Evolutionary conservation across 2,888 invertebrate species (phyloP), one percentile per base, ranked within the genome.

Genomic region (Lypha dubia): DNA sequence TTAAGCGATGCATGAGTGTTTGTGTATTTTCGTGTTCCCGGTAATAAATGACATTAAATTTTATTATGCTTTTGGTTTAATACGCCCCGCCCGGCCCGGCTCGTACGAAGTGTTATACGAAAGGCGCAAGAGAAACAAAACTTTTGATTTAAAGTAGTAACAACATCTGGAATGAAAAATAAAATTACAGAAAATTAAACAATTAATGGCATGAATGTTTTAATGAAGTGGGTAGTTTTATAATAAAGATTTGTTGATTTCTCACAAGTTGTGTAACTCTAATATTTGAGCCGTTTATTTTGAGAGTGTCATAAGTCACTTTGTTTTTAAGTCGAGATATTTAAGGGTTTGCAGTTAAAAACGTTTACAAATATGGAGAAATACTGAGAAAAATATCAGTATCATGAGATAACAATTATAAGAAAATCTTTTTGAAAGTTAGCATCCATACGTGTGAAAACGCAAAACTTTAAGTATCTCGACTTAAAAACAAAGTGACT

Each of bases 31-130:
- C 41, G 32, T 3, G 56, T 51, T 70, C 68, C 15, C 62, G 74
- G 44, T 75, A 75, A 75, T 68, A 70, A 81, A 81, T 49, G 70
- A 49, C 75, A 76, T 70, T 76, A 63, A 80, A 73, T 79, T 65
- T 38, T 73, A 73, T 82, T 76, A 75, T 28, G 22, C 60, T 65
- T 49, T 74, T 60, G 9, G 44, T 65, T 62, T 75, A 56, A 67
- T 28, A 68, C 53, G 35, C 20, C 38, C 20, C 20, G 28, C 9
- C 28, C 38, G n/a, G n/a, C n/a, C n/a, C n/a, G n/a, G 5, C 13
- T 20, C 38, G 6, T 9, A 28, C 22, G 24, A 41, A 56, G 22
- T 67, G 28, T 63, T 67, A 17, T 1, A 41, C 41, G 41, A 7
- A n/a, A 20, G 44, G 0, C 9, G 32, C 53, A 53, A 24, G 13